Base-by-base conservation (phyloP, 1,140 invertebrate species). In the Diorhabda elongata region DNA sequence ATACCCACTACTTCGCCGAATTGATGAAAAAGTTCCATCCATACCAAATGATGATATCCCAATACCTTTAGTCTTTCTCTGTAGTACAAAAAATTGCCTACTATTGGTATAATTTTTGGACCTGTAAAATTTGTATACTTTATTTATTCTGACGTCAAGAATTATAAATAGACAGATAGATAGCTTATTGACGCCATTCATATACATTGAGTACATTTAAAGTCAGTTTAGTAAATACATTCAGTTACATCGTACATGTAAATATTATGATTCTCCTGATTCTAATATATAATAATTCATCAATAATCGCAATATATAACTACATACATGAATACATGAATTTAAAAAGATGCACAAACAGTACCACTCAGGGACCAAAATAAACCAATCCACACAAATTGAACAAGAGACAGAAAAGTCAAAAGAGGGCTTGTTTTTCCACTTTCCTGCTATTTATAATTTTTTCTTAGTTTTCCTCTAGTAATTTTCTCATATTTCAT, bases 1-100 rank as follows among this genome's bases (percentile, higher is more conserved):
- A 93, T 75, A 0, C 88, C 87, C 11, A 92, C 78, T 0, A 93
- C 78, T 11, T 87, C 77, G 0, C 85, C 83, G 72, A 89, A 91
- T 42, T 82, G 71, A 67, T 86, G 81, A 0, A 87, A 80, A 64
- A 92, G 81, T 45, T 87, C 79, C 26, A 83, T 73, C 4, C 91
- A 83, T 0, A 86, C 88, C 44, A 86, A 78, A 76, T 90, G 88
- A 75, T 90, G 87, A 0, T 88, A 88, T 2, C 87, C 85, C 64
- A 82, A 76, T 62, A 84, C 76, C 52, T 79, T 82, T 2, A 83
- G 78, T 42, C 89, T 77, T 71, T 82, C 82, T 59, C 85, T 84
- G 4, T 92, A 76, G 58, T 85, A 73, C n/a, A 81, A 76, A 1
- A 84, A 82, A 74, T 87, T 90, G 9, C 91, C 91, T 26, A 90